Evolutionary conservation across 1,140 invertebrate genomes (phyloP).

Genomic region (Pseudomyrmex sp.): DNA sequence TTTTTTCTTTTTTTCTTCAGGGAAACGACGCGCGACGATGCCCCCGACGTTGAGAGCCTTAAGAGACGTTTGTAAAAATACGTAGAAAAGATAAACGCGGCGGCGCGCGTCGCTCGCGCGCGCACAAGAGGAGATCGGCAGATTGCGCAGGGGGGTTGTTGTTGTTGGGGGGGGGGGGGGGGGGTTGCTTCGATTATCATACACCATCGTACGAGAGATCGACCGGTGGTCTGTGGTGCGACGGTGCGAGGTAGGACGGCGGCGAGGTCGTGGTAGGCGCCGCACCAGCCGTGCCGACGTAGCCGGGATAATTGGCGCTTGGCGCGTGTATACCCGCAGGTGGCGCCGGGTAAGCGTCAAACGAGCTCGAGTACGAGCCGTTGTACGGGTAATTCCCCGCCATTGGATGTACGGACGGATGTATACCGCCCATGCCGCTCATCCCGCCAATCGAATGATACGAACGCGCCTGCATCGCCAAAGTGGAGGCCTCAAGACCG

Average conservation of each 20-base stretch:
- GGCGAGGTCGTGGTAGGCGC: slow-evolving; percentile 79
- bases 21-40: slow-evolving; percentile 49
- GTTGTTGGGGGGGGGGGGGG: neutral
- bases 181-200: slow-evolving; percentile 81
- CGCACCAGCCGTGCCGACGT: slow-evolving; percentile 74
- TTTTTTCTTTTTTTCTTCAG: neutral
- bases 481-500: slow-evolving; percentile 80
- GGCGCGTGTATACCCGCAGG: slow-evolving; percentile 81
- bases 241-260: slow-evolving; percentile 81
- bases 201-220: slow-evolving; percentile 84
- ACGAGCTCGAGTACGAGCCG: slow-evolving; percentile 82
- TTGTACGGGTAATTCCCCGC: slow-evolving; percentile 83
- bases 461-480: slow-evolving; percentile 80
- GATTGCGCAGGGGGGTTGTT: neutral
- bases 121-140: slow-evolving; percentile 47
- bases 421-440: slow-evolving; percentile 81
- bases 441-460: slow-evolving; percentile 79
- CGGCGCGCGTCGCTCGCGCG: slow-evolving; percentile 53
- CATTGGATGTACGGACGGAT: slow-evolving; percentile 77
- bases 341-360: slow-evolving; percentile 82
- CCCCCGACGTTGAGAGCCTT: slow-evolving; percentile 59
- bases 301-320: slow-evolving; percentile 82
- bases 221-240: slow-evolving; percentile 82
- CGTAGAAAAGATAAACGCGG: slow-evolving; percentile 78
- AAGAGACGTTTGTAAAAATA: slow-evolving; percentile 79